Percentiles rank a stretch among this genome's conserved stretches.
Conservation (phyloP, 1,140 invertebrate species). For the Psix sp. region DNA sequence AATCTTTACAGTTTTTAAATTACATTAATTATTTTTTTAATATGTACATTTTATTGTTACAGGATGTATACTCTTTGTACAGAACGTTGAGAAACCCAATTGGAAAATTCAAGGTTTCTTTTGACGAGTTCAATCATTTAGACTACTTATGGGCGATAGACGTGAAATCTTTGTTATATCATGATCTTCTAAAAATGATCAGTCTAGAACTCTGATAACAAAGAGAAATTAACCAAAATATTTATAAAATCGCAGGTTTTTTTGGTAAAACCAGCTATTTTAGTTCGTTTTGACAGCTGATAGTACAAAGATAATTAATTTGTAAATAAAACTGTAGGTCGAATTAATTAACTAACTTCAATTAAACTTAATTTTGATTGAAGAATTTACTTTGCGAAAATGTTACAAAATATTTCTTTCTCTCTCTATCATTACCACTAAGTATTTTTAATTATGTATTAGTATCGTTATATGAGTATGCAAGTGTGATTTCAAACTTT, state of each 20-base stretch:
- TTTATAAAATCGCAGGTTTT: not conserved
- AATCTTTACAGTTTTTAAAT: too few relatives aligned
- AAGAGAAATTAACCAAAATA: not conserved
- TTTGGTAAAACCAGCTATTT: not conserved
- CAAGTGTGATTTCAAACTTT: too few relatives aligned
- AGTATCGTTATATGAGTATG: too few relatives aligned
- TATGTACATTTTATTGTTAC: not conserved
- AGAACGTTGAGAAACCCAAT: constrained; percentile 74
- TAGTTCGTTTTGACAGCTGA: too few relatives aligned
- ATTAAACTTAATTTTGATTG: too few relatives aligned
- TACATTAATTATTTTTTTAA: constrained; percentile 5
- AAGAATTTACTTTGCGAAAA: not conserved
- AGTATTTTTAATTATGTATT: constrained; percentile 3
- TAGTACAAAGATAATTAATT: too few relatives aligned
- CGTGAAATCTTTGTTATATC: constrained; percentile 79
- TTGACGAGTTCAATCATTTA: constrained; percentile 80
- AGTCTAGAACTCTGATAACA: constrained; percentile 63
- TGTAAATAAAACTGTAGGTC: too few relatives aligned
- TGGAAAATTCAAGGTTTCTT: constrained; percentile 79
- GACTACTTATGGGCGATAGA: constrained; percentile 83
- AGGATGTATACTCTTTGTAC: constrained; percentile 69
- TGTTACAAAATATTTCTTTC: not conserved
- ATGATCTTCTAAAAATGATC: constrained; percentile 77
- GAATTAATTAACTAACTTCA: too few relatives aligned
- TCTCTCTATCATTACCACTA: not conserved